These are phyloP conservation scores for Papilio demoleus DNA, from an alignment of 2,888 invertebrate genomes.

Conservation along the genomic window DNA sequence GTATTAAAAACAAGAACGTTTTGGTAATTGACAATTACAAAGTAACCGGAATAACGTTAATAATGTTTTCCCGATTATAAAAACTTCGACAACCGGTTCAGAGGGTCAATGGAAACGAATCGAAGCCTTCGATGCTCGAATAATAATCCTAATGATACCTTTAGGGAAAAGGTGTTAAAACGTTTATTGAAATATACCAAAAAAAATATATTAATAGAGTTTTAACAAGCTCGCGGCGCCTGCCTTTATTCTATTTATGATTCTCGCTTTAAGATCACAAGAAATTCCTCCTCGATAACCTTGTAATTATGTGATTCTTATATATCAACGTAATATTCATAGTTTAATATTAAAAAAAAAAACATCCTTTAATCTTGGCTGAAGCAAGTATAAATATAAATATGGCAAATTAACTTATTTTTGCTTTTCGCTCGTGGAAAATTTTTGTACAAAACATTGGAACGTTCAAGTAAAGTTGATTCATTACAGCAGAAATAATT, in stretches of 20 bases:
- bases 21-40: slow-evolving; percentile 36
- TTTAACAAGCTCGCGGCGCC: slow-evolving; percentile 75
- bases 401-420: too few species aligned
- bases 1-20: slow-evolving; percentile 6
- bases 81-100: slow-evolving; percentile 35
- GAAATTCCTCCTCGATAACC: slow-evolving; percentile 42
- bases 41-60: slow-evolving; percentile 24
- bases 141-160: slow-evolving; percentile 80
- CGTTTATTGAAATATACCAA: slow-evolving; percentile 78
- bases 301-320: slow-evolving; percentile 55
- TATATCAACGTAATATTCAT: not conserved
- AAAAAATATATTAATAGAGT: slow-evolving; percentile 77
- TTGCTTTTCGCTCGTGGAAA: too few species aligned
- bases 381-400: too few species aligned
- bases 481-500: slow-evolving; percentile 42
- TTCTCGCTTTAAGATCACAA: slow-evolving; percentile 15
- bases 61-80: slow-evolving; percentile 37
- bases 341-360: too few species aligned
- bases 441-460: slow-evolving; percentile 2
- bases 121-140: slow-evolving; percentile 53
- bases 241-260: slow-evolving; percentile 40
- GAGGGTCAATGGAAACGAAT: slow-evolving; percentile 52
- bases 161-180: slow-evolving; percentile 81
- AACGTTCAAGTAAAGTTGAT: slow-evolving; percentile 44
- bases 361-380: too few species aligned